These are phyloP conservation scores for Ataeniobius toweri DNA, from an alignment of 2,797 vertebrate species.

Conservation along the genomic window DNA sequence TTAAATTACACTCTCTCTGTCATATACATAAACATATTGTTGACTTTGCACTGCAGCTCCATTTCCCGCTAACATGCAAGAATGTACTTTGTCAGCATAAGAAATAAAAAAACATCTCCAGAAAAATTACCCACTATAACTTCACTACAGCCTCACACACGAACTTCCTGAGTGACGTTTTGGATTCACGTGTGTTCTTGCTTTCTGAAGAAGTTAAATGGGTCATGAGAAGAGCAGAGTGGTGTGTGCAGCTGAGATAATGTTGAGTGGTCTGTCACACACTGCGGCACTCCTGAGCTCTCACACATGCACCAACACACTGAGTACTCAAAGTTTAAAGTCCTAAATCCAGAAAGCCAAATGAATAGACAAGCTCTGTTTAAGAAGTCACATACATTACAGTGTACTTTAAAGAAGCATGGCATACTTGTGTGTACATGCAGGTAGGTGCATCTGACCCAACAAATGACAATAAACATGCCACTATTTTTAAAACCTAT, in stretches of 20 bases:
- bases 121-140: not conserved
- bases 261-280: constrained; percentile 43
- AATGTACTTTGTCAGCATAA: not conserved
- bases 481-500: not conserved
- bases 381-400: not conserved
- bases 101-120: not conserved
- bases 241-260: constrained; percentile 57
- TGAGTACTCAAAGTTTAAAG: constrained; percentile 12
- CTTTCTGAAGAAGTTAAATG: constrained; percentile 45
- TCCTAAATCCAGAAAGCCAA: constrained; percentile 23
- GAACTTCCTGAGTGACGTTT: not conserved
- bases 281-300: constrained; percentile 4
- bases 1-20: not conserved
- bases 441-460: not conserved
- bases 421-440: not conserved
- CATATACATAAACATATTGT: not conserved
- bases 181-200: constrained; percentile 17
- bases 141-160: not conserved
- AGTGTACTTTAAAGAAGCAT: not conserved
- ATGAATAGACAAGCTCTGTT: constrained; percentile 16
- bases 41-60: not conserved
- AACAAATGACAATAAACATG: not conserved
- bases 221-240: constrained; percentile 50
- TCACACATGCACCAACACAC: constrained; percentile 18
- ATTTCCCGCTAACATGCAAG: not conserved